A percentile compares a stretch with the other conserved stretches of the same genome.
These are phyloP conservation scores for Monoplex corrugatus DNA, from an alignment of 2,888 invertebrate genomes.

Conservation along the genomic window DNA sequence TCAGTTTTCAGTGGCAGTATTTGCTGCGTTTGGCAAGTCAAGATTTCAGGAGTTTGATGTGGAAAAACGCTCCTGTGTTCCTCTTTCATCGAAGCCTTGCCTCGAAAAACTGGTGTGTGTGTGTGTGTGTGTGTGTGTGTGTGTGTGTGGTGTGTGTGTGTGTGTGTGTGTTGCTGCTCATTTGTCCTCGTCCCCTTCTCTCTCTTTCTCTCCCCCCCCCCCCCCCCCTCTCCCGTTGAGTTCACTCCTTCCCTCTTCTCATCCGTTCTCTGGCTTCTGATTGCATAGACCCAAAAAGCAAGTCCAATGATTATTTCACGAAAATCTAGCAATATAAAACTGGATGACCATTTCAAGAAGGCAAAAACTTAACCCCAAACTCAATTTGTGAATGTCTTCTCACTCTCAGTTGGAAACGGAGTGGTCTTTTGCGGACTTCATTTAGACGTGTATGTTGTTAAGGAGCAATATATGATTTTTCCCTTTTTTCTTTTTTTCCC, in stretches of 20 bases:
- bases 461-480: neutral
- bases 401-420: conserved; percentile 25
- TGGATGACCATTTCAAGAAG: too few species aligned
- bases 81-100: too few species aligned
- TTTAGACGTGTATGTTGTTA: neutral
- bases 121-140: neutral
- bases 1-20: too few species aligned
- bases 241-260: neutral
- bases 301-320: too few species aligned
- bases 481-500: neutral
- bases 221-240: neutral
- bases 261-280: neutral
- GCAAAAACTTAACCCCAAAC: neutral
- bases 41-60: too few species aligned
- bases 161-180: neutral
- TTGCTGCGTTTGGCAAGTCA: too few species aligned
- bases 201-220: neutral
- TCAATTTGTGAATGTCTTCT: neutral
- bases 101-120: too few species aligned
- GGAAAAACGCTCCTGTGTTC: too few species aligned
- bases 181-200: neutral
- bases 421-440: neutral
- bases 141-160: neutral
- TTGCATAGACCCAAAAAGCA: too few species aligned
- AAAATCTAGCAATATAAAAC: too few species aligned